Percentiles rank a stretch among this genome's conserved stretches.
These are phyloP conservation scores for Pituophis catenifer DNA, from an alignment of 2,113 vertebrate genomes.

Conservation along the genomic window DNA sequence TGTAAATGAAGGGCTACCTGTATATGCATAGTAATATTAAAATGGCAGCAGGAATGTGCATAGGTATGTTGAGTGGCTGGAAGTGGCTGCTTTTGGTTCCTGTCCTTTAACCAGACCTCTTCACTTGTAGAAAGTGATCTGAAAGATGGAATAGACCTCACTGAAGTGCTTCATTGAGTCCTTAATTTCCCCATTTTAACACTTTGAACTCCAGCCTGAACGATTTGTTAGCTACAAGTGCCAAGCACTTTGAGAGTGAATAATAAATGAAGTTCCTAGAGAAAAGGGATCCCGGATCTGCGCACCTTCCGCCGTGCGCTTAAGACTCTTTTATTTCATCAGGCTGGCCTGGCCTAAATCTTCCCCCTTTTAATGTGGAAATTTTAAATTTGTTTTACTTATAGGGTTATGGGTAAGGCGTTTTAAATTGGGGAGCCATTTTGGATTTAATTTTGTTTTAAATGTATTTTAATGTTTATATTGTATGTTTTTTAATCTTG, in stretches of 20 bases:
- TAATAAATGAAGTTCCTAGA: neutral
- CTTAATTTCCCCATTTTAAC: neutral
- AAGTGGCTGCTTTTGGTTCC: neutral
- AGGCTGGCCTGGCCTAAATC: no score
- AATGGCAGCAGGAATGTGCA: neutral
- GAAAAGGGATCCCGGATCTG: no score
- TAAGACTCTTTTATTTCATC: no score
- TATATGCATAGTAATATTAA: neutral
- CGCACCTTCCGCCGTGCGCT: no score
- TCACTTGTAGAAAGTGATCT: neutral
- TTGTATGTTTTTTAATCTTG: no score
- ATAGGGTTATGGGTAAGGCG: no score
- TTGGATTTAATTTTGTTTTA: no score
- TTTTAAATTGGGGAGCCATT: no score
- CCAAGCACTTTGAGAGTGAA: neutral
- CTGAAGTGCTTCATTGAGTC: neutral
- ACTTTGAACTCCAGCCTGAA: neutral
- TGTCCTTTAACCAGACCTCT: neutral
- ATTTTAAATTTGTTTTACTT: no score
- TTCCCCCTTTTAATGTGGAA: no score
- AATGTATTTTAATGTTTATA: no score
- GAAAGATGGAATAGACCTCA: neutral
- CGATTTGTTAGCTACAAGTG: neutral
- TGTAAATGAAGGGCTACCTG: neutral
- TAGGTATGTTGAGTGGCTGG: neutral